Conservation (phyloP, 2,888 invertebrate species). For the Ormia ochracea region DNA sequence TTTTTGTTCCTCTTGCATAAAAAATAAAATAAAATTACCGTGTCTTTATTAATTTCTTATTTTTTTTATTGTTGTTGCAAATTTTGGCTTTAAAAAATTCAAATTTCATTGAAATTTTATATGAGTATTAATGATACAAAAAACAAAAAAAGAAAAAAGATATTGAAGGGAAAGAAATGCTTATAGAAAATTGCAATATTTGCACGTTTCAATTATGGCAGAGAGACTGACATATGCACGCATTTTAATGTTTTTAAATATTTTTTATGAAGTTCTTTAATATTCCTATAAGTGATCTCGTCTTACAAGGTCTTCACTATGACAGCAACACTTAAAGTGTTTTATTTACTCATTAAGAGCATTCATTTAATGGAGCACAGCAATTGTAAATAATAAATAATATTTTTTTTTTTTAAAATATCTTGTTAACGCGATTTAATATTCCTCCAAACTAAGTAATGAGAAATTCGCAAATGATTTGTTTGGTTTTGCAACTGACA, state of each 20-base stretch:
- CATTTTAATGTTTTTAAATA: neutral
- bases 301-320: slow-evolving; percentile 30
- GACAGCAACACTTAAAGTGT: neutral
- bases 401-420: too few species aligned
- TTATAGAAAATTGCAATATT: slow-evolving; percentile 28
- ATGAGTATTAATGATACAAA: slow-evolving; percentile 5
- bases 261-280: neutral
- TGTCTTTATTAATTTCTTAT: neutral
- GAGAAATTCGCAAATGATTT: too few species aligned
- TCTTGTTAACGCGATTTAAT: too few species aligned
- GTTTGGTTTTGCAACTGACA: too few species aligned
- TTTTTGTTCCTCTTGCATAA: neutral
- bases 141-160: slow-evolving; percentile 2
- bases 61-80: too few species aligned
- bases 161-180: slow-evolving; percentile 1
- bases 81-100: neutral
- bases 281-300: neutral
- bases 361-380: neutral
- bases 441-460: too few species aligned
- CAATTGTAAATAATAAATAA: too few species aligned
- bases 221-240: neutral
- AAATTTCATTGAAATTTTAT: slow-evolving; percentile 37
- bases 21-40: slow-evolving; percentile 15
- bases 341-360: neutral
- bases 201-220: slow-evolving; percentile 22